Evolutionary conservation across 1,140 invertebrate genomes (phyloP), one percentile per base, ranked within the genome.

Genomic region (Acromyrmex heyeri): DNA sequence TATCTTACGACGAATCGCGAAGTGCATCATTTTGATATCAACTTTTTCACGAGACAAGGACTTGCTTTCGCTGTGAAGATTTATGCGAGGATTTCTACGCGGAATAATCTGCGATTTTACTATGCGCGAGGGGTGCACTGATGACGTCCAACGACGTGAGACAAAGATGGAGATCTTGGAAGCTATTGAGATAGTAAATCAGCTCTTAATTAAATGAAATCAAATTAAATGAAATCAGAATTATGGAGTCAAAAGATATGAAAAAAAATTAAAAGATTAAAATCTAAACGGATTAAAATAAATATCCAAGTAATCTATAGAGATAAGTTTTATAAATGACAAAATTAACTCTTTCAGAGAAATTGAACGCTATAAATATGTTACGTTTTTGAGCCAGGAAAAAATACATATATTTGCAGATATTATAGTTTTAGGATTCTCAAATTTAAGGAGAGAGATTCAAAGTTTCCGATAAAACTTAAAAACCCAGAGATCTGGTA

Each of bases 101-200:
- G 38, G 67, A 72, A 83, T 83, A 83, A 83, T 48, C 38, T 30
- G 53, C 38, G 79, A 82, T 82, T 73, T 82, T 61, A 73, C 30
- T 70, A 27, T 55, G 78, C 50, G 14, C n/a, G 21, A 24, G 12
- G 3, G 1, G 48, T 30, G n/a, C n/a, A 18, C 44, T 48, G 38
- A 27, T 2, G 14, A 34, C n/a, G 48, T 77, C n/a, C n/a, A 48
- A 55, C n/a, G 2, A 44, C n/a, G 7, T 69, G 8, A 10, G 10
- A 83, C 24, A 82, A 61, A 6, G 1, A 83, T 48, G 24, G 30
- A 2, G 12, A 72, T n/a, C 16, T 12, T 72, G 5, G 21, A 72
- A 59, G 3, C 10, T 48, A 73, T 57, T 70, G 30, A 69, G 21
- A 55, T 34, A 38, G 34, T 12, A 57, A 81, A n/a, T 12, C 38